Evolutionary conservation across 1,140 invertebrate species (phyloP).

Genomic region (Colletes gigas): DNA sequence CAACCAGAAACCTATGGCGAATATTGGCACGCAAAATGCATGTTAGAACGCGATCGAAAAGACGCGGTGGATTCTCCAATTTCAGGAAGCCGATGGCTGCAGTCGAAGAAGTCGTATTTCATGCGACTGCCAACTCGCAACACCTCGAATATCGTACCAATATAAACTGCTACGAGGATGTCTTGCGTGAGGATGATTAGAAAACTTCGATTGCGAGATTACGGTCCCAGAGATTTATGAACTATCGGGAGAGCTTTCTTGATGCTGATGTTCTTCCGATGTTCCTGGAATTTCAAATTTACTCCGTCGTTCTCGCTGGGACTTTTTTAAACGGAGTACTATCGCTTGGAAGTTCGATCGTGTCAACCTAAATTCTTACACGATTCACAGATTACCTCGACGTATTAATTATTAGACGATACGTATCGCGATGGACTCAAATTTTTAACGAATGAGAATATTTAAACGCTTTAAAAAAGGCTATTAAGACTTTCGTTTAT

Average conservation of each 20-base stretch:
- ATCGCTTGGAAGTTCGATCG: too few species aligned
- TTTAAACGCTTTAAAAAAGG: too few species aligned
- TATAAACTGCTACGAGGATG: conserved; percentile 62
- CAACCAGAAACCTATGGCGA: not conserved
- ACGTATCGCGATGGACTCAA: too few species aligned
- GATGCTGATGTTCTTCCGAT: conserved; percentile 15
- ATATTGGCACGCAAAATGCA: not conserved
- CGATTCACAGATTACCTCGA: too few species aligned
- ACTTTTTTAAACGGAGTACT: not conserved
- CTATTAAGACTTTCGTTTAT: too few species aligned
- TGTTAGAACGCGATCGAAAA: not conserved
- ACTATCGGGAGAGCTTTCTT: conserved; percentile 14
- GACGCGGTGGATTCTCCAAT: conserved; percentile 20
- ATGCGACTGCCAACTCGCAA: conserved; percentile 49
- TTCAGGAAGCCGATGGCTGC: conserved; percentile 19
- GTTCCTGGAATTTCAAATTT: conserved; percentile 4
- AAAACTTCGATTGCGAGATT: conserved; percentile 73
- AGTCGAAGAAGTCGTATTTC: conserved; percentile 56
- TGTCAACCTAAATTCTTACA: too few species aligned
- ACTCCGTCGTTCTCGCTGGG: conserved; percentile 1
- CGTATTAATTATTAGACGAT: too few species aligned
- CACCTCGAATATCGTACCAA: conserved; percentile 61
- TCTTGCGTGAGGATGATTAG: conserved; percentile 60
- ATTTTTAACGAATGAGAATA: too few species aligned
- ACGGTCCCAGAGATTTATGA: conserved; percentile 57